phyloP scores from a whole-genome alignment of 2,797 vertebrate species.

The Eulemur mongoz region DNA sequence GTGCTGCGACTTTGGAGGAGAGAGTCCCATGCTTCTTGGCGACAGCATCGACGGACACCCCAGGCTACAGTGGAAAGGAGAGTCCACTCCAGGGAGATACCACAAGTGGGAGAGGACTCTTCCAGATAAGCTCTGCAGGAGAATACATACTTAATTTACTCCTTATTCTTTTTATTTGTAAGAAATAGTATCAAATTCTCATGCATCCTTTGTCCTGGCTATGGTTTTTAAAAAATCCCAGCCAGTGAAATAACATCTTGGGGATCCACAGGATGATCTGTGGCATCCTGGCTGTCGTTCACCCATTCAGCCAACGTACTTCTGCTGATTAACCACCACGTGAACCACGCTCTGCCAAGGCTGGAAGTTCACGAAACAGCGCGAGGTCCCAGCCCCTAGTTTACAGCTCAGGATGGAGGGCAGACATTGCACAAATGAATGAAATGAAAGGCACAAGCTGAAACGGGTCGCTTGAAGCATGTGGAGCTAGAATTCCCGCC shows the following conservation, averaged over 20 bases:
- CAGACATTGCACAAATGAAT: neutral
- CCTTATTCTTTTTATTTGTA: neutral
- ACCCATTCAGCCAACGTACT: rapidly evolving
- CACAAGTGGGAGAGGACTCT: neutral
- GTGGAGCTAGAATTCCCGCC: neutral
- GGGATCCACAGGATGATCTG: neutral
- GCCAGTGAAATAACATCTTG: neutral
- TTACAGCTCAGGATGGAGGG: neutral
- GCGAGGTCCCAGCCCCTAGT: rapidly evolving
- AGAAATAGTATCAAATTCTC: neutral
- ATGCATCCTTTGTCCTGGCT: neutral
- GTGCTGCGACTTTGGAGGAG: rapidly evolving
- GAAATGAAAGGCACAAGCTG: neutral
- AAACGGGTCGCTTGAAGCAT: neutral
- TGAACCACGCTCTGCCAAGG: neutral
- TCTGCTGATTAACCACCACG: neutral
- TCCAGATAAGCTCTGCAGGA: neutral
- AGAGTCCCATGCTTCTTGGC: neutral
- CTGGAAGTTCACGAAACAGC: neutral
- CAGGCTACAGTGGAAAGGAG: neutral
- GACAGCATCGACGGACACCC: rapidly evolving
- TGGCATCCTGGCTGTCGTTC: rapidly evolving
- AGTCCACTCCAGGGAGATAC: neutral
- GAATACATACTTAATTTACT: neutral
- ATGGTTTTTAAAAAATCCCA: neutral